Evolutionary conservation across 2,888 invertebrate genomes (phyloP).

Genomic region (Heliconius charithonia): DNA sequence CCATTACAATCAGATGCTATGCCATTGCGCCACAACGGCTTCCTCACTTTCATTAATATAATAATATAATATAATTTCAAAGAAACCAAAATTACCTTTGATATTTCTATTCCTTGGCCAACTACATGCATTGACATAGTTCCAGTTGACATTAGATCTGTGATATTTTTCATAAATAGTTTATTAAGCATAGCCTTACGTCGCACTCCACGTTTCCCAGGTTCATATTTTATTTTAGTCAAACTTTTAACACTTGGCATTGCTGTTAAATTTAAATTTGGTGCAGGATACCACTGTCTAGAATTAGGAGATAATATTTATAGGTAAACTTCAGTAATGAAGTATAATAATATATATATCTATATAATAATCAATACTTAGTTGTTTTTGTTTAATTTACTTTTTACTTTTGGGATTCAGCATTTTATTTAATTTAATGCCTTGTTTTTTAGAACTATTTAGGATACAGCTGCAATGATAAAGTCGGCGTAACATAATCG

Average conservation of each 20-base stretch:
- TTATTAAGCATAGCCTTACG: conserved; percentile 89
- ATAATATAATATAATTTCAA: neutral
- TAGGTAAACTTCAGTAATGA: neutral
- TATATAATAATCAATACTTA: too few species aligned
- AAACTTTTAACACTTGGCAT: conserved; percentile 71
- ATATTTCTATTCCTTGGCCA: conserved; percentile 88
- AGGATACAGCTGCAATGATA: conserved; percentile 63
- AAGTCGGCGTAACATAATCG: conserved; percentile 62
- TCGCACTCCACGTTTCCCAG: conserved; percentile 81
- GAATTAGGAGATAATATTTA: conserved; percentile 17
- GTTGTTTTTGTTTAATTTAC: conserved; percentile 53
- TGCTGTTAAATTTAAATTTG: conserved; percentile 52
- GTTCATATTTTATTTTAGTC: conserved; percentile 75
- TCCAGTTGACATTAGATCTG: conserved; percentile 90
- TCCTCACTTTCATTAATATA: neutral
- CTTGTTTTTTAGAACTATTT: conserved; percentile 68
- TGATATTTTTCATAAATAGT: conserved; percentile 91
- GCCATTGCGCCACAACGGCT: neutral
- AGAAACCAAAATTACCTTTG: conserved; percentile 75
- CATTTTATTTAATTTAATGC: conserved; percentile 72
- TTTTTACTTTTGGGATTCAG: conserved; percentile 70
- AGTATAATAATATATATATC: too few species aligned
- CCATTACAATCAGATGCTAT: neutral
- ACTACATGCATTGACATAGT: conserved; percentile 84
- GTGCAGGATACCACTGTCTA: conserved; percentile 70